These are phyloP conservation scores for Ceratitis capitata DNA, from an alignment of 1,140 invertebrate species.

Conservation along the genomic window DNA sequence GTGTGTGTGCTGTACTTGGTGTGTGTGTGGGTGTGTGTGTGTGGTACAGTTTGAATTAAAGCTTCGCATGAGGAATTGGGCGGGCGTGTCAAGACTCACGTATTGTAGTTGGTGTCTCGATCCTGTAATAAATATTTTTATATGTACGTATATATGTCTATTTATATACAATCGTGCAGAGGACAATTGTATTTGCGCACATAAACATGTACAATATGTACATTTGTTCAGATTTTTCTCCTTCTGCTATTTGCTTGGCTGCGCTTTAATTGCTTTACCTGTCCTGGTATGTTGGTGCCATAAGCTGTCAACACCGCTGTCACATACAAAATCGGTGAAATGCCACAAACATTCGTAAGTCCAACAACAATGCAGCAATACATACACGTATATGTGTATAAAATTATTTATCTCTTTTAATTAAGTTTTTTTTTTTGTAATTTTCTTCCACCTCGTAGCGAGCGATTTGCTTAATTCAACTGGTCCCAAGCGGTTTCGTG, in stretches of 20 bases:
- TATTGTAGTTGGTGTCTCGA: not conserved
- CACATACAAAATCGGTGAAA: too few species aligned
- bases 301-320: not conserved
- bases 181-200: not conserved
- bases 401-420: too few species aligned
- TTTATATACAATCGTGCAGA: not conserved
- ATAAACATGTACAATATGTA: not conserved
- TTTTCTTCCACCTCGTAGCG: too few species aligned
- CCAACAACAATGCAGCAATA: not conserved
- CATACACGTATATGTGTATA: not conserved
- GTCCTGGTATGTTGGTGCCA: not conserved
- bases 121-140: not conserved
- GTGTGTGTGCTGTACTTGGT: too few species aligned
- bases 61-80: not conserved
- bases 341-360: not conserved
- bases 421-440: too few species aligned
- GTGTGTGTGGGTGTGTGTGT: too few species aligned
- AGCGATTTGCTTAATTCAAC: too few species aligned
- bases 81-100: not conserved
- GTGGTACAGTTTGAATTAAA: not conserved
- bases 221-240: not conserved
- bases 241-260: not conserved
- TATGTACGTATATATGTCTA: not conserved
- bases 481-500: too few species aligned
- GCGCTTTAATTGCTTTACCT: conserved; percentile 20